These are phyloP conservation scores for Strigamia transsilvanica DNA, from an alignment of 2,888 invertebrate species.

Conservation along the genomic window DNA sequence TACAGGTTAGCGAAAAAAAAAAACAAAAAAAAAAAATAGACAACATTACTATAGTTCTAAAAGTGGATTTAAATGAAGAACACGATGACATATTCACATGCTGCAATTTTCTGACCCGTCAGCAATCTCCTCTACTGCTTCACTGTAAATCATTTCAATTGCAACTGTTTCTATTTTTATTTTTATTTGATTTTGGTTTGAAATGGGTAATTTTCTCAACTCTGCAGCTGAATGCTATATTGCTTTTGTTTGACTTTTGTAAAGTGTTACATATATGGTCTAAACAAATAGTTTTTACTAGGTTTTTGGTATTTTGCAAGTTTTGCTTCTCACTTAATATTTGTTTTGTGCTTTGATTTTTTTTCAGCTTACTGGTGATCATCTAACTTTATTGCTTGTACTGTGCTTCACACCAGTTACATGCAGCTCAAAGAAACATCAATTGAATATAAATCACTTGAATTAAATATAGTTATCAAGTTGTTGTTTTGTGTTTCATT, in stretches of 20 bases:
- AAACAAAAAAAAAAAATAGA: not conserved
- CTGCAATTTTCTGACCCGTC: not conserved
- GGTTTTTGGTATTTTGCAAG: no score
- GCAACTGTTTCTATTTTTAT: not conserved
- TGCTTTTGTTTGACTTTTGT: no score
- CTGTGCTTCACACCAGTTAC: constrained; percentile 16
- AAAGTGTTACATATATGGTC: no score
- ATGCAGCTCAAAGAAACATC: not conserved
- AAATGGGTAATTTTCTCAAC: not conserved
- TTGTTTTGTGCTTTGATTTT: constrained; percentile 20
- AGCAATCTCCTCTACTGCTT: constrained; percentile 37
- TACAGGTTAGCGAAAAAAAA: constrained; percentile 24
- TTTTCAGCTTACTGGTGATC: constrained; percentile 6
- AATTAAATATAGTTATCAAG: not conserved
- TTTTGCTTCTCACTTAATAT: not conserved
- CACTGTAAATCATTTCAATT: not conserved
- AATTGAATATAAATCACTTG: not conserved
- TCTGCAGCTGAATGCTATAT: not conserved
- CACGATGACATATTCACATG: not conserved
- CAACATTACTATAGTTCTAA: not conserved
- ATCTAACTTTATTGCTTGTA: constrained; percentile 15
- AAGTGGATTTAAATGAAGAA: not conserved
- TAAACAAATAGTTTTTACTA: no score
- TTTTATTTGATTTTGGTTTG: not conserved
- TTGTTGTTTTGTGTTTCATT: not conserved